phyloP scores from a whole-genome alignment of 2,113 vertebrate species.

The Halichoeres trimaculatus region DNA sequence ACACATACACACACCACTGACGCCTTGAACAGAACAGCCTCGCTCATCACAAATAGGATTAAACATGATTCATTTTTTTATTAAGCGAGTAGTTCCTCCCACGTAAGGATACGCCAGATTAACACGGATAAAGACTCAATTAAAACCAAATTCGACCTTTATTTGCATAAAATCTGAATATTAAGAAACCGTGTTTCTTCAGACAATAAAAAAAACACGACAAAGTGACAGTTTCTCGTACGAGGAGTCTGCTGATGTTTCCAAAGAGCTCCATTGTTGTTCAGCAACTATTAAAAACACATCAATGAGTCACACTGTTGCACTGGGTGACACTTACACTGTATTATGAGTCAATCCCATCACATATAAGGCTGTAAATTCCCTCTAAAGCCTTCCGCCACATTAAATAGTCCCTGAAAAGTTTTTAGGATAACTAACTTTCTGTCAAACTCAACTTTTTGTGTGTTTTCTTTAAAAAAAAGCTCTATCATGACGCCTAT shows the following conservation, averaged over 20 bases:
- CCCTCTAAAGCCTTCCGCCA: not conserved
- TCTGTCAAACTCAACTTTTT: too few relatives aligned
- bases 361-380: not conserved
- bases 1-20: slow-evolving; percentile 42
- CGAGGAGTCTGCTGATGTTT: not conserved
- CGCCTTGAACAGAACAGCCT: slow-evolving; percentile 68
- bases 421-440: too few relatives aligned
- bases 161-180: slow-evolving; percentile 59
- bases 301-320: not conserved
- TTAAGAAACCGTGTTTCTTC: slow-evolving; percentile 9
- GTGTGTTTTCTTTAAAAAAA: too few relatives aligned
- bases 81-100: slow-evolving; percentile 59
- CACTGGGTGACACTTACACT: not conserved
- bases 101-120: slow-evolving; percentile 62
- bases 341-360: not conserved
- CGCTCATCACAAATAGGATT: slow-evolving; percentile 76
- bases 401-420: not conserved
- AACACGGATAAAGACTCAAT: slow-evolving; percentile 71
- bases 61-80: slow-evolving; percentile 63
- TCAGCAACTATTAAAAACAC: slow-evolving; percentile 7
- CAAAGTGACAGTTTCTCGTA: not conserved
- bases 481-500: not conserved
- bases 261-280: not conserved
- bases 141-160: slow-evolving; percentile 61
- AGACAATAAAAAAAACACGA: not conserved